phyloP scores from a whole-genome alignment of 2,113 vertebrate species.

The Sinocyclocheilus maitianheensis region DNA sequence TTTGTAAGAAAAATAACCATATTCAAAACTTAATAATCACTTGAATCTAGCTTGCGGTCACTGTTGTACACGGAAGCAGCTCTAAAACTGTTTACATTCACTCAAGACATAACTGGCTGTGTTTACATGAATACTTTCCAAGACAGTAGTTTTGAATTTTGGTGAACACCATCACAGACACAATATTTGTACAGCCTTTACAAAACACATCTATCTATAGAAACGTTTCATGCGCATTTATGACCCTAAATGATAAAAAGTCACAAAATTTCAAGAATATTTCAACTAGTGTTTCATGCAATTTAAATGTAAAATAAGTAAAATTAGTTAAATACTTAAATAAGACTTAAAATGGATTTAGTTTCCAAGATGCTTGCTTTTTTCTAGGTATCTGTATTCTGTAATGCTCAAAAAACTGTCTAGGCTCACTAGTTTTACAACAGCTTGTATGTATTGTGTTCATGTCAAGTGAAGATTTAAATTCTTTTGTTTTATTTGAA shows the following conservation, averaged over 20 bases:
- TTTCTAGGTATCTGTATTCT: not conserved
- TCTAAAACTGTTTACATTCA: no score
- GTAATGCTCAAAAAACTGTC: not conserved
- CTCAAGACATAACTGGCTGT: no score
- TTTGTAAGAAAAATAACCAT: no score
- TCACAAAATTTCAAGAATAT: not conserved
- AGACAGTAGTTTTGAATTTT: not conserved
- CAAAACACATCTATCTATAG: not conserved
- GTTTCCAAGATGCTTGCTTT: not conserved
- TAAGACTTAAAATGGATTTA: not conserved
- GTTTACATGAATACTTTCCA: not conserved
- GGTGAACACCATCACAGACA: not conserved
- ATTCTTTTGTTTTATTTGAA: slow-evolving; percentile 4
- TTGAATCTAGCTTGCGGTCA: no score
- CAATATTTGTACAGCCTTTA: not conserved
- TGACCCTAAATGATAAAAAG: not conserved
- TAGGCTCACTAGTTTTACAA: not conserved
- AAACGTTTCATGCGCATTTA: not conserved
- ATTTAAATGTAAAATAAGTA: not conserved
- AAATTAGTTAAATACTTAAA: no score
- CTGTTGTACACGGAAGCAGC: no score
- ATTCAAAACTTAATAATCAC: no score
- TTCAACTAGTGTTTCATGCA: not conserved
- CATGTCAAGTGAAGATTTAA: not conserved
- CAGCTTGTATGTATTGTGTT: not conserved